Evolutionary conservation across 2,888 invertebrate genomes (phyloP), one percentile per base, ranked within the genome.

Genomic region (Dolomedes plantarius): DNA sequence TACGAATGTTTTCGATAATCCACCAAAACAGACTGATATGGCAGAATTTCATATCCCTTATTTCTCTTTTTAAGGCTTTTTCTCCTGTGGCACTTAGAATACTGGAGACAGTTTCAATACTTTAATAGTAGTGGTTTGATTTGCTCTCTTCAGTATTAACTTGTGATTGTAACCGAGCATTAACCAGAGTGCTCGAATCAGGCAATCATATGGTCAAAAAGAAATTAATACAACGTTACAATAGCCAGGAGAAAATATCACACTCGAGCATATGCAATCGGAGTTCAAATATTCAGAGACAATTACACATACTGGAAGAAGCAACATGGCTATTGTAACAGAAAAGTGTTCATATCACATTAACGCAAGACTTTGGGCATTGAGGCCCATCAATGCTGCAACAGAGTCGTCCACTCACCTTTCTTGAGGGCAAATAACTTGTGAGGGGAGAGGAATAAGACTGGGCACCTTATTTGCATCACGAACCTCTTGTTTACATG

Each of bases 401-500:
- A 29, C 16, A 2, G 41, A 36, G 39, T n/a, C 16, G 31, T 50
- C 73, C 68, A 46, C 32, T 67, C 67, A 32, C 46, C 46, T 46
- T 46, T 46, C n/a, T 46, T 46, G 6, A 7, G 9, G 36, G 36
- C n/a, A n/a, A n/a, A n/a, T n/a, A 16, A 2, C 16, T n/a, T 46
- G 9, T 1, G 11, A 46, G 46, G 23, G 23, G 23, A 56, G 23
- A 23, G 23, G 56, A 56, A 16, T 23, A 56, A 56, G 56, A 56
- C 23, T 23, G 56, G 19, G 56, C 56, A 56, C 23, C 23, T n/a
- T 56, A 23, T 56, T 56, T 56, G 1, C 11, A 23, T 56, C 1
- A 31, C 23, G 31, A 41, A 19, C 9, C 2, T 19, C 41, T 19
- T 41, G 28, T 79, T 76, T 46, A 96, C 94, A 96, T 95, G 91